A percentile compares a stretch with the other conserved stretches of the same genome.
phyloP scores from a whole-genome alignment of 1,140 invertebrate genomes.

The Cyphomyrmex costatus region DNA sequence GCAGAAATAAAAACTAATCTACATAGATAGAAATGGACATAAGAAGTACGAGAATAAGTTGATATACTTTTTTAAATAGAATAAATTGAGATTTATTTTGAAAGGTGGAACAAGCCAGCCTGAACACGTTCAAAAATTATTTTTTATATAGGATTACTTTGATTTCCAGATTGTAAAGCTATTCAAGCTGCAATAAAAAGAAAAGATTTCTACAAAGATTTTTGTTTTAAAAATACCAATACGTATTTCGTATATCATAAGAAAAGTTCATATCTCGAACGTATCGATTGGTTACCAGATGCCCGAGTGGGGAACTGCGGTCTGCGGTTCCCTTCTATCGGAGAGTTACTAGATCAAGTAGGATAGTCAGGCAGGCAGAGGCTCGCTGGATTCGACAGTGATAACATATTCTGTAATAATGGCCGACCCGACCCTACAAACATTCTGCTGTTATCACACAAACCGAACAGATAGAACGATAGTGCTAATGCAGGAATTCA shows the following conservation, averaged over 20 bases:
- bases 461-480: constrained; percentile 89
- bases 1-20: no score
- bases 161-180: background rate
- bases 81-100: no score
- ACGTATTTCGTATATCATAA: background rate
- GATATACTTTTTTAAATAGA: no score
- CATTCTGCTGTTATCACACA: constrained; percentile 91
- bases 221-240: background rate
- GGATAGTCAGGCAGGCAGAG: constrained; percentile 1
- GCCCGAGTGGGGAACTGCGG: background rate
- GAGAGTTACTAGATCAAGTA: constrained; percentile 27
- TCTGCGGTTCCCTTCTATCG: background rate
- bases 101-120: no score
- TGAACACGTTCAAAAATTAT: background rate
- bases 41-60: no score
- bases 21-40: no score
- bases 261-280: background rate
- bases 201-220: constrained; percentile 12
- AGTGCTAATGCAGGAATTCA: constrained; percentile 90
- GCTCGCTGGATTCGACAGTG: background rate
- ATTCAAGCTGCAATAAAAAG: constrained; percentile 4
- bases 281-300: background rate
- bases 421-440: constrained; percentile 93
- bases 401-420: constrained; percentile 86
- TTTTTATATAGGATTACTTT: constrained; percentile 26